Conservation (phyloP, 2,888 invertebrate species). For the Aphrophora alni region DNA sequence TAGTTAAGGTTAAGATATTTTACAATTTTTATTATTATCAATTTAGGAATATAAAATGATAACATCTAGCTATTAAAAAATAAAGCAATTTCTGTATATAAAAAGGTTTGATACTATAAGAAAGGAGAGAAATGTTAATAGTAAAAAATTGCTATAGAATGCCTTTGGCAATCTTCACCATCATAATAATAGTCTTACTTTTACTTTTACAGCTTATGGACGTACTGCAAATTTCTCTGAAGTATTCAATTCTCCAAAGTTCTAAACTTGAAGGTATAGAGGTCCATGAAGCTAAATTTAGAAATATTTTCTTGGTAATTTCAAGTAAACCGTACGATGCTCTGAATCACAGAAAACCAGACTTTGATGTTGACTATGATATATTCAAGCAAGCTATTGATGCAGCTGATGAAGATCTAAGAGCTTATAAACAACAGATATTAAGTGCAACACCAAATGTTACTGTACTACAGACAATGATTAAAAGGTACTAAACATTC, state of each 20-base stretch:
- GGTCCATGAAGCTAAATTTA: conserved; percentile 70
- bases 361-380: conserved; percentile 79
- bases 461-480: conserved; percentile 11
- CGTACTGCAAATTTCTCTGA: conserved; percentile 73
- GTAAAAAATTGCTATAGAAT: too few species aligned
- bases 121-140: too few species aligned
- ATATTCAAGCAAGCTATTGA: conserved; percentile 72
- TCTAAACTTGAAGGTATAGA: conserved; percentile 84
- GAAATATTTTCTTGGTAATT: conserved; percentile 69
- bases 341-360: conserved; percentile 75
- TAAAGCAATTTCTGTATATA: too few species aligned
- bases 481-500: conserved; percentile 21
- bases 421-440: conserved; percentile 71
- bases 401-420: conserved; percentile 73
- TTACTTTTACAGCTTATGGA: conserved; percentile 68
- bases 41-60: too few species aligned
- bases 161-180: too few species aligned
- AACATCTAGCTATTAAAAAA: too few species aligned
- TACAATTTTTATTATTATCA: too few species aligned
- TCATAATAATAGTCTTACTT: too few species aligned
- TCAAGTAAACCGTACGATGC: conserved; percentile 78
- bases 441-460: conserved; percentile 48
- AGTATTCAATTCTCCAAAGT: conserved; percentile 74
- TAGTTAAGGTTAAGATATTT: too few species aligned
- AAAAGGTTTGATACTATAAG: too few species aligned